phyloP scores from a whole-genome alignment of 2,113 vertebrate species.

The Vanacampus margaritifer region DNA sequence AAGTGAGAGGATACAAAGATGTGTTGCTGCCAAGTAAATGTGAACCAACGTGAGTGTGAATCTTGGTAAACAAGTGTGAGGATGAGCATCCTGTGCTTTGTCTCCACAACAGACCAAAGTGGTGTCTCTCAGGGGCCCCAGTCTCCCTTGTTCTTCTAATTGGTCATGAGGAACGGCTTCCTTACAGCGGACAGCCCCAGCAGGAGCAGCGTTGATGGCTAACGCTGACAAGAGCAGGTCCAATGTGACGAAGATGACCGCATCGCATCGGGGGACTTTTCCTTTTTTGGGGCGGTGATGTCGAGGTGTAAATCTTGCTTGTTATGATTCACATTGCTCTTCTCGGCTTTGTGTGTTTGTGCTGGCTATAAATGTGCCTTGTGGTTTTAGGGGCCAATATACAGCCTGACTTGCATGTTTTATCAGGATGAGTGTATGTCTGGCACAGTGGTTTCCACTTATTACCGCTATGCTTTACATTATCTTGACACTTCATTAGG shows the following conservation, averaged over 20 bases:
- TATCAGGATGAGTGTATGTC: too few relatives aligned
- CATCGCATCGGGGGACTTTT: conserved; percentile 6
- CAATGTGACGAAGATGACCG: conserved; percentile 29
- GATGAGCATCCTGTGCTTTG: conserved; percentile 20
- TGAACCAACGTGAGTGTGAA: conserved; percentile 17
- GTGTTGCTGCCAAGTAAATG: not conserved
- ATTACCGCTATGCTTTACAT: too few relatives aligned
- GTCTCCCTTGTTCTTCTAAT: conserved; percentile 46
- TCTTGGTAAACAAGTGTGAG: conserved; percentile 8
- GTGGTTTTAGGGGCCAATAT: not conserved
- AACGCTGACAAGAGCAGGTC: conserved; percentile 33
- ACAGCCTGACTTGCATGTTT: conserved; percentile 2
- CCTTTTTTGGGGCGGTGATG: not conserved
- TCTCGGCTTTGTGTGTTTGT: conserved; percentile 14
- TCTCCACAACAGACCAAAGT: conserved; percentile 29
- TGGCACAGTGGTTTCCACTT: too few relatives aligned
- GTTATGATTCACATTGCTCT: conserved; percentile 26
- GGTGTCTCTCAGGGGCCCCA: conserved; percentile 27
- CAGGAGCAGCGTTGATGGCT: conserved; percentile 51
- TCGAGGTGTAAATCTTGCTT: conserved; percentile 21
- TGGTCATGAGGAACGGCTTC: conserved; percentile 61
- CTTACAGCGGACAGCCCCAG: conserved; percentile 42
- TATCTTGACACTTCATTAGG: too few relatives aligned
- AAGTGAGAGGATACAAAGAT: conserved; percentile 10
- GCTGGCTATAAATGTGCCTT: not conserved